Evolutionary conservation across 2,888 invertebrate genomes (phyloP).

Genomic region (Rhabditoides inermis): DNA sequence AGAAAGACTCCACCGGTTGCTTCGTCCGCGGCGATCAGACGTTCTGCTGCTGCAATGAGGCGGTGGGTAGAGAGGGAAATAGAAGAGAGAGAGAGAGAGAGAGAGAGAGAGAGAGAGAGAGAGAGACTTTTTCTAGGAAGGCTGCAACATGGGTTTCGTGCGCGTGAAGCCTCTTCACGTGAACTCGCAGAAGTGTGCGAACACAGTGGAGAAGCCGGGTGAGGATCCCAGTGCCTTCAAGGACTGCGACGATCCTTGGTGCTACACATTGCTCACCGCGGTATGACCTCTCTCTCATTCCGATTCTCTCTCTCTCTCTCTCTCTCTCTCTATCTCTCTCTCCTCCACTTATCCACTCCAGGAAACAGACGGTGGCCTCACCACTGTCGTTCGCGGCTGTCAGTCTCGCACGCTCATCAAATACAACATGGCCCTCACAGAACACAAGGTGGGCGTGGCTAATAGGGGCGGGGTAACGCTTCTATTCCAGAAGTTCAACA

Average conservation of each 20-base stretch:
- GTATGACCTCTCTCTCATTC: no score
- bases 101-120: no score
- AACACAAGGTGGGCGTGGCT: constrained; percentile 12
- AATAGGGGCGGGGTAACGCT: no score
- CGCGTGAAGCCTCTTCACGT: constrained; percentile 16
- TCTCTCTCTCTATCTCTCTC: no score
- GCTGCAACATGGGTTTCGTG: constrained; percentile 30
- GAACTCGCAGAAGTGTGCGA: constrained; percentile 21
- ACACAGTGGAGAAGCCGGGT: constrained; percentile 22
- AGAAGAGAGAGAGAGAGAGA: no score
- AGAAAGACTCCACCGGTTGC: constrained; percentile 28
- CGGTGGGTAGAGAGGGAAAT: constrained; percentile 13
- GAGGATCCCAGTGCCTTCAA: constrained; percentile 21
- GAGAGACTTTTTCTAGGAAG: constrained; percentile 23
- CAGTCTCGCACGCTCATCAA: constrained; percentile 32
- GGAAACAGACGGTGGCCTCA: constrained; percentile 28
- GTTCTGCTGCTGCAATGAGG: constrained; percentile 39
- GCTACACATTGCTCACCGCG: constrained; percentile 28
- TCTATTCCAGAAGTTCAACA: constrained; percentile 23
- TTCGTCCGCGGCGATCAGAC: constrained; percentile 22
- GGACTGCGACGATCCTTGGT: constrained; percentile 39
- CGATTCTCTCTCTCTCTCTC: no score
- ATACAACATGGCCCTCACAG: constrained; percentile 27
- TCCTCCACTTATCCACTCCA: no score
- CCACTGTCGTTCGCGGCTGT: constrained; percentile 29